Evolutionary conservation across 2,888 invertebrate species (phyloP), one percentile per base, ranked within the genome.

Genomic region (Fragum whitleyi): DNA sequence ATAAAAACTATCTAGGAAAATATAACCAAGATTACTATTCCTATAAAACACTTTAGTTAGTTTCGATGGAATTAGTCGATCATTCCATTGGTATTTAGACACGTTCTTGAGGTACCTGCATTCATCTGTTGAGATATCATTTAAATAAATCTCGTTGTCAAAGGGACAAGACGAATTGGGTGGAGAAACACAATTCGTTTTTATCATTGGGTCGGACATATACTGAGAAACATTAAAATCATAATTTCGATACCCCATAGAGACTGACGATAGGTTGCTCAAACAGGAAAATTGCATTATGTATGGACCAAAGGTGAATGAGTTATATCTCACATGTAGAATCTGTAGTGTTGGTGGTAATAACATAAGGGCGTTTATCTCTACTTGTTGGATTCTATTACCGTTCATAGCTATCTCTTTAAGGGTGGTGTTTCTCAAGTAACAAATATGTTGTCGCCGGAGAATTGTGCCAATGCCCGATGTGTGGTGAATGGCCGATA

Each of bases 231-330:
- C 62, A 62, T 1, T 62, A 23, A 5, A 14, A 19, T 32, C 68
- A 3, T 28, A 47, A 36, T 51, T 69, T 47, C n/a, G 26, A 21
- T n/a, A 61, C 21, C 23, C 57, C 1, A 19, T 68, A 3, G 67
- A 47, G 11, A 47, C 28, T 11, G 36, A 53, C 47, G 68, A 67
- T 0, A 78, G 0, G 42, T 70, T 67, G 0, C 21, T 1, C 6
- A 42, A 11, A 62, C 81, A 80, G 2, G 73, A 67, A 1, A 81
- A 2, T 57, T 84, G 80, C 7, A 67, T 29, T 32, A 76, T 14
- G 21, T 73, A 84, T n/a, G 73, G 81, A 1, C 80, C 81, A 36
- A 77, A 81, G 7, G 76, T 78, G 26, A 81, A 71, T 11, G 26
- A 42, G 42, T 84, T 84, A 21, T 76, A 73, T 19, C 76, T 62